phyloP scores from a whole-genome alignment of 2,113 vertebrate genomes.

The Corvus cornix region DNA sequence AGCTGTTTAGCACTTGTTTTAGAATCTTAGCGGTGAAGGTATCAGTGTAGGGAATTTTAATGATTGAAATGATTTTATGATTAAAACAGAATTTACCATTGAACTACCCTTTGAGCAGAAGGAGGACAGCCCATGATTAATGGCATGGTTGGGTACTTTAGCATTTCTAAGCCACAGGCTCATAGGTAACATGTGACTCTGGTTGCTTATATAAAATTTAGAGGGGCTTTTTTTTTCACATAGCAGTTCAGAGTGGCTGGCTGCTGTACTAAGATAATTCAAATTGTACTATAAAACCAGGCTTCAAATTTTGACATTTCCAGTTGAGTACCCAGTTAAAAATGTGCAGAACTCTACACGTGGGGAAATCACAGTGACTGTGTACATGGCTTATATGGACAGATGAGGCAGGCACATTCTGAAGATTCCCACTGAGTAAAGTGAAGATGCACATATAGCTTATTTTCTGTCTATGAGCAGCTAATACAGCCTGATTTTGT shows the following conservation, averaged over 20 bases:
- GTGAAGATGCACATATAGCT: neutral
- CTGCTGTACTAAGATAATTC: neutral
- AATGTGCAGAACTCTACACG: neutral
- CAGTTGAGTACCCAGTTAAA: neutral
- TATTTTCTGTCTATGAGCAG: neutral
- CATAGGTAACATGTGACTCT: neutral
- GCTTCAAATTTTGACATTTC: neutral
- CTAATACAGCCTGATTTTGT: neutral
- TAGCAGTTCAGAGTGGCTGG: neutral
- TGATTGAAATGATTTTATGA: neutral
- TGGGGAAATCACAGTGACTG: neutral
- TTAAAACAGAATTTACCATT: neutral
- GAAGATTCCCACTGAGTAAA: neutral
- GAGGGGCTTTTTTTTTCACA: neutral
- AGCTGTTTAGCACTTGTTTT: neutral
- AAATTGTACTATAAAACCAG: neutral
- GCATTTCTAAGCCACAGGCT: neutral
- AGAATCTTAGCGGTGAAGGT: neutral
- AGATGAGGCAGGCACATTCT: neutral
- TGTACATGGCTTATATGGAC: too few relatives aligned
- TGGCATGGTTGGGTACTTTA: neutral
- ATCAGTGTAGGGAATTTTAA: neutral
- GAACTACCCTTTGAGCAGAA: neutral
- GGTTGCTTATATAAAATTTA: neutral
- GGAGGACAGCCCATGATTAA: neutral